These are phyloP conservation scores for Diaprepes abbreviatus DNA, from an alignment of 2,888 invertebrate species.

Conservation along the genomic window DNA sequence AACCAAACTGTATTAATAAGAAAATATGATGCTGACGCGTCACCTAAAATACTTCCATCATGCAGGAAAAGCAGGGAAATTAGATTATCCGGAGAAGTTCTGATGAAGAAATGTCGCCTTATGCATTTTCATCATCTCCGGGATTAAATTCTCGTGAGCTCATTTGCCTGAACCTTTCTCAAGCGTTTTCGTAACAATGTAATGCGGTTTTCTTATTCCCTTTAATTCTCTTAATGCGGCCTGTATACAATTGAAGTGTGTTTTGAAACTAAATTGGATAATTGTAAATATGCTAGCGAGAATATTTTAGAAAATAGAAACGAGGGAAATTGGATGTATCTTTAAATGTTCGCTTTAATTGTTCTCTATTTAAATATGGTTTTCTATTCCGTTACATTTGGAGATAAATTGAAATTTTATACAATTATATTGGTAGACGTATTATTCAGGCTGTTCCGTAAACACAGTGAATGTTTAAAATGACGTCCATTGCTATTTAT, in stretches of 20 bases:
- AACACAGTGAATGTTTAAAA: too few relatives aligned
- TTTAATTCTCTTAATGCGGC: constrained; percentile 21
- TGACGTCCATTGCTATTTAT: too few relatives aligned
- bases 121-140: constrained; percentile 45
- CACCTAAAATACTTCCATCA: not conserved
- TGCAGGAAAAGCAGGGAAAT: constrained; percentile 23
- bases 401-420: too few relatives aligned
- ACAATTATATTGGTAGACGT: too few relatives aligned
- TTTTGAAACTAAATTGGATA: constrained; percentile 19
- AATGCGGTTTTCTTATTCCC: constrained; percentile 33
- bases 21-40: constrained; percentile 24
- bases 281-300: constrained; percentile 9
- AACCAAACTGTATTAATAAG: constrained; percentile 52
- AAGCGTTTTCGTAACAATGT: constrained; percentile 39
- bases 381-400: too few relatives aligned
- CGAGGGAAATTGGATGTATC: not conserved
- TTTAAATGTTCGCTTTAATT: not conserved
- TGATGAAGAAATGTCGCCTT: constrained; percentile 43
- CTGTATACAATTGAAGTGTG: constrained; percentile 23
- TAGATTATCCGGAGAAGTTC: constrained; percentile 14
- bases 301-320: not conserved
- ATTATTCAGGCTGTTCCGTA: too few relatives aligned
- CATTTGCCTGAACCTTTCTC: constrained; percentile 42
- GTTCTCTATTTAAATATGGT: not conserved
- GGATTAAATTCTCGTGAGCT: constrained; percentile 43